A percentile compares a stretch with the other conserved stretches of the same genome.
phyloP scores from a whole-genome alignment of 2,888 invertebrate genomes.

The Phyto melanocephala region DNA sequence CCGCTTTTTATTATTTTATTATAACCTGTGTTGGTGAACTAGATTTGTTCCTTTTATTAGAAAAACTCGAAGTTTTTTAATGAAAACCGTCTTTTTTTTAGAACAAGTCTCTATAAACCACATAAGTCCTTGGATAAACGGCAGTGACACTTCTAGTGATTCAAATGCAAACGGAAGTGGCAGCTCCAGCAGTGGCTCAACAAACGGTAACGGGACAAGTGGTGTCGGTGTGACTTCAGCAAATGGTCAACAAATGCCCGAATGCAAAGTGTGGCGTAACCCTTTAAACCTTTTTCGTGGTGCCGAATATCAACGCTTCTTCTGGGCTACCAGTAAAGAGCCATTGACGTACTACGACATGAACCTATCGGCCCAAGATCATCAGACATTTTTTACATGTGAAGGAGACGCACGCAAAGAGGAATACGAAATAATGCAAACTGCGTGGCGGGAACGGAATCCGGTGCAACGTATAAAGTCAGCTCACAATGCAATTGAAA shows the following conservation, averaged over 20 bases:
- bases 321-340: slow-evolving; percentile 93
- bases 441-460: slow-evolving; percentile 97
- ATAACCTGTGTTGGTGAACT: no score
- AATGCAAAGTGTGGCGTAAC: slow-evolving; percentile 98
- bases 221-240: slow-evolving; percentile 45
- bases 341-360: slow-evolving; percentile 99
- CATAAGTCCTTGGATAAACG: slow-evolving; percentile 95
- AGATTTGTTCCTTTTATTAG: no score
- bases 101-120: slow-evolving; percentile 97
- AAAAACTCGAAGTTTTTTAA: no score
- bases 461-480: slow-evolving; percentile 93
- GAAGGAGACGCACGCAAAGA: slow-evolving; percentile 89
- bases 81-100: slow-evolving; percentile 78
- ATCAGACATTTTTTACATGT: slow-evolving; percentile 97
- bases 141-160: slow-evolving; percentile 80
- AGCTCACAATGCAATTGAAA: slow-evolving; percentile 92
- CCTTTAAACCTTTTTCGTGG: slow-evolving; percentile 96
- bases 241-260: slow-evolving; percentile 79
- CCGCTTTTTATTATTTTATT: no score
- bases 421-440: slow-evolving; percentile 96
- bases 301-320: slow-evolving; percentile 97
- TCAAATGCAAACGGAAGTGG: slow-evolving; percentile 69
- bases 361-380: slow-evolving; percentile 99
- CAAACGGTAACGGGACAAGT: slow-evolving; percentile 56
- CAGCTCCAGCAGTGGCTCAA: slow-evolving; percentile 41